Percentiles rank a stretch among this genome's conserved stretches.
These are phyloP conservation scores for Homarus americanus DNA, from an alignment of 1,140 invertebrate species.

Conservation along the genomic window DNA sequence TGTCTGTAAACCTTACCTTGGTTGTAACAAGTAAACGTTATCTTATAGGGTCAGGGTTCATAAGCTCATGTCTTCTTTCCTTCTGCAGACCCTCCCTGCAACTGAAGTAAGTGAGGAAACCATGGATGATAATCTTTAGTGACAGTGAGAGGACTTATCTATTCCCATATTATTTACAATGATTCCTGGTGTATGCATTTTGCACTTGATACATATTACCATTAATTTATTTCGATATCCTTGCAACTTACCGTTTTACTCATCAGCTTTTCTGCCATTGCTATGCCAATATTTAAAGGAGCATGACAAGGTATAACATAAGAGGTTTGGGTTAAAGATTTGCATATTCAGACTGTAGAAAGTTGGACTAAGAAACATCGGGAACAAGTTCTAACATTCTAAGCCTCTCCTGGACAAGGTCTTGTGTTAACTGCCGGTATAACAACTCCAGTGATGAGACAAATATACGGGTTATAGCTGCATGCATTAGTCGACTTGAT, in stretches of 20 bases:
- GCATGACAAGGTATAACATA: constrained; percentile 71
- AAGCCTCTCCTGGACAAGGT: constrained; percentile 70
- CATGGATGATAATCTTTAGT: constrained; percentile 56
- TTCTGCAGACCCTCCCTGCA: constrained; percentile 74
- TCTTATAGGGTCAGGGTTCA: constrained; percentile 51
- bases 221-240: constrained; percentile 67
- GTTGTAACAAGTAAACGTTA: constrained; percentile 31
- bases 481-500: constrained; percentile 52
- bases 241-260: constrained; percentile 70
- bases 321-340: constrained; percentile 67
- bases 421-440: constrained; percentile 23
- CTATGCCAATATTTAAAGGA: constrained; percentile 71
- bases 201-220: constrained; percentile 60
- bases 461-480: constrained; percentile 54
- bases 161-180: constrained; percentile 61
- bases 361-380: constrained; percentile 49
- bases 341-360: constrained; percentile 62
- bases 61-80: constrained; percentile 69
- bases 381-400: constrained; percentile 42
- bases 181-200: constrained; percentile 68
- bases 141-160: constrained; percentile 60
- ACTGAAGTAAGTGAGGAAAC: constrained; percentile 71
- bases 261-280: constrained; percentile 72
- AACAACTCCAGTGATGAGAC: constrained; percentile 64
- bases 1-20: constrained; percentile 33